phyloP scores from a whole-genome alignment of 92 coral and sea anemone genomes.

The Isaurus tuberculatus region DNA sequence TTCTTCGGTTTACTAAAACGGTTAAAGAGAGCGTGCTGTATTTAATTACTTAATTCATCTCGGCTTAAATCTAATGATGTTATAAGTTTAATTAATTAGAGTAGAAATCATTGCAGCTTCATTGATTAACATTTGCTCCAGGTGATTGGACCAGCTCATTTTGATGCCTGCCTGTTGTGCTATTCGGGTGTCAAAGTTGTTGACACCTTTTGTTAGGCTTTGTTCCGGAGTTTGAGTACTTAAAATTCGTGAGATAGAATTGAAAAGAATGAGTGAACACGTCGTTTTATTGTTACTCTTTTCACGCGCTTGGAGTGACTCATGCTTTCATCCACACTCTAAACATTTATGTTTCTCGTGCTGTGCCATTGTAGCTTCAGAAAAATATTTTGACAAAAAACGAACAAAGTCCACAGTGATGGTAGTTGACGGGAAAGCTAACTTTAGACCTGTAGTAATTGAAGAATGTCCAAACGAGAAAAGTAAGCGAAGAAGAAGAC shows the following conservation, averaged over 20 bases:
- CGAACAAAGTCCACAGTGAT: conserved; percentile 5
- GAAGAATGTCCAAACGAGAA: conserved; percentile 22
- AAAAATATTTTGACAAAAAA: conserved; percentile 22
- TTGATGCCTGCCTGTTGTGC: conserved; percentile 31
- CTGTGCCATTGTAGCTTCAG: conserved; percentile 16
- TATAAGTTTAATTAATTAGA: conserved; percentile 36
- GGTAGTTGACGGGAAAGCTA: conserved; percentile 18
- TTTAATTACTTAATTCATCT: conserved; percentile 37
- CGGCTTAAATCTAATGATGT: conserved; percentile 40
- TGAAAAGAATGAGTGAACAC: conserved; percentile 28
- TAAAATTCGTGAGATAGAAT: conserved; percentile 22
- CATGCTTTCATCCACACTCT: conserved; percentile 3
- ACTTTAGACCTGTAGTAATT: conserved; percentile 19
- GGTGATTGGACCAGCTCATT: conserved; percentile 39
- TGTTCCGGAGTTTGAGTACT: conserved; percentile 41
- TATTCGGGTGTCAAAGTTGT: conserved; percentile 39
- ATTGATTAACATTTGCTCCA: conserved; percentile 26
- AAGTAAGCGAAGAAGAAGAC: conserved; percentile 70
- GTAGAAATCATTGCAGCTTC: conserved; percentile 15
- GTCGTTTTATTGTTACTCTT: conserved; percentile 26
- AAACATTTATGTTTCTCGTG: conserved; percentile 31
- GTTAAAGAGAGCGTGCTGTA: conserved; percentile 19
- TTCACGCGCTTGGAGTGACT: conserved; percentile 29
- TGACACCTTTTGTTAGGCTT: conserved; percentile 48
- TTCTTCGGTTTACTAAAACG: neutral